Evolutionary conservation across 2,888 invertebrate species (phyloP), one percentile per base, ranked within the genome.

Genomic region (Ypsolopha scabrella): DNA sequence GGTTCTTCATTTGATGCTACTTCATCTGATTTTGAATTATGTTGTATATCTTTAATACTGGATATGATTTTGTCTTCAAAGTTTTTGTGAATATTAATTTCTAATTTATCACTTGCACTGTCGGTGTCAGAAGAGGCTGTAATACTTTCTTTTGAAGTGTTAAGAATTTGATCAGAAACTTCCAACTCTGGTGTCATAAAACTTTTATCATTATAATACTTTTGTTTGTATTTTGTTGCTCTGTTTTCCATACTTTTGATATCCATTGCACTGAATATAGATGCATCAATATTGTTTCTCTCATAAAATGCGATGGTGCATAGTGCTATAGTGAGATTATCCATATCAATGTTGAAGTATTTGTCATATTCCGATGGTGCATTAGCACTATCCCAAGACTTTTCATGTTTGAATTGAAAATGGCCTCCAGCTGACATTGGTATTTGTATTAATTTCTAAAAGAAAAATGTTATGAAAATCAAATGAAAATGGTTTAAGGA

Each of bases 381-480:
- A 33, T 72, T 70, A 35, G 63, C 67, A 24, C 68, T 59, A 48
- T 81, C 80, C 87, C 87, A 87, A 0, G 82, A 76, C 55, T 85
- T 87, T 60, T 87, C 87, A 59, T 87, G 87, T 63, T 87, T 87
- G 54, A 87, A 87, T 64, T 87, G 87, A 57, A 87, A 87, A 63
- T 87, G 85, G 6, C 80, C 80, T n/a, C 87, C 87, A 1, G 73
- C 60, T 14, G 82, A 74, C 24, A 77, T 58, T 9, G 86, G 78
- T 39, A 75, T 73, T 63, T 77, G 70, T 50, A 79, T 77, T 1
- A 87, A 68, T 70, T 80, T 73, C 87, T 87, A 73, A 52, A 73
- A 73, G 24, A 4, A 24, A 24, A 24, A 2, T 3, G 4, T 24
- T 24, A 24, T 24, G 24, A 24, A 24, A 24, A 24, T 24, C 24